Evolutionary conservation across 2,888 invertebrate species (phyloP).

Genomic region (Papilio demoleus): DNA sequence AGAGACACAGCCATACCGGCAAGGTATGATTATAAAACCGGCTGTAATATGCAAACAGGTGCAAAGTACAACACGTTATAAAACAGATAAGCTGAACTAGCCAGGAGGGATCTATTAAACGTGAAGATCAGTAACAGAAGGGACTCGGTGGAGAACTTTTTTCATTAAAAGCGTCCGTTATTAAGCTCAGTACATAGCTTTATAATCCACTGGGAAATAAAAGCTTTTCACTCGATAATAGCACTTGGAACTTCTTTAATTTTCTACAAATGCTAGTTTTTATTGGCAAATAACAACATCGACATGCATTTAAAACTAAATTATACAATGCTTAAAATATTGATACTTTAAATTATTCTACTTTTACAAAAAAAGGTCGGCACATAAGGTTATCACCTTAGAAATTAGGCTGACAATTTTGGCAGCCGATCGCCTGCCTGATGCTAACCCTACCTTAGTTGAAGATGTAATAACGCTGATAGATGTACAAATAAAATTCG

Average conservation of each 20-base stretch:
- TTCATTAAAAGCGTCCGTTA: constrained; percentile 34
- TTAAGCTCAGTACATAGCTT: constrained; percentile 28
- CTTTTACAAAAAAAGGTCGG: no score
- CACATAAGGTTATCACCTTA: no score
- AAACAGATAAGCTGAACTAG: constrained; percentile 6
- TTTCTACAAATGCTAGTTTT: constrained; percentile 15
- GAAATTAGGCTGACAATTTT: no score
- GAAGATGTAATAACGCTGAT: no score
- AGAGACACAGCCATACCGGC: not conserved
- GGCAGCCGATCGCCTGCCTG: no score
- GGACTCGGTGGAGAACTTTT: constrained; percentile 29
- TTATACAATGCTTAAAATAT: not conserved
- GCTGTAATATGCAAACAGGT: constrained; percentile 25
- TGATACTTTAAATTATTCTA: not conserved
- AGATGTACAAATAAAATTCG: no score
- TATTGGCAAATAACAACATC: constrained; percentile 1
- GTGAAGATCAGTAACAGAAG: constrained; percentile 2
- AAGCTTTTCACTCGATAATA: constrained; percentile 28
- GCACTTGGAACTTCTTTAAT: constrained; percentile 24
- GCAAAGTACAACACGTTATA: constrained; percentile 2
- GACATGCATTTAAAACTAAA: not conserved
- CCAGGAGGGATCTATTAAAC: constrained; percentile 3
- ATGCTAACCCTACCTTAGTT: no score
- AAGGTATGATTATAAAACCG: not conserved
- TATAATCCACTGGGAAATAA: constrained; percentile 34